Evolutionary conservation across 2,113 vertebrate species (phyloP), one percentile per base, ranked within the genome.

Genomic region (Blennius ocellaris): DNA sequence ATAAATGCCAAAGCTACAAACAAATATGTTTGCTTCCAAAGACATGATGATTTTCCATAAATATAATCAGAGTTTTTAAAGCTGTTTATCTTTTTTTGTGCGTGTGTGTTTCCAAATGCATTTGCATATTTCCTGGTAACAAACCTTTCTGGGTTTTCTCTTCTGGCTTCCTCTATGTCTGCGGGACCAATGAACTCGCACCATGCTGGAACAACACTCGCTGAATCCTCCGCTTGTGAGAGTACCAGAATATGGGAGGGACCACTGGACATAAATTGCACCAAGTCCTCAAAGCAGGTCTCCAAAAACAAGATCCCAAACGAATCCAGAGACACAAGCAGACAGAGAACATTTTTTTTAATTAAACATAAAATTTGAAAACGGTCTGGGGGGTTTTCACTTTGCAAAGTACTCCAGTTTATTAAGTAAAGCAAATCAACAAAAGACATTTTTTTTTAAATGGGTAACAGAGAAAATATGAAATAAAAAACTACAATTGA

Each of bases 211-310:
- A 94, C 88, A 64, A 94, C 91, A 2, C 94, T 88, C 64, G 89
- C 88, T 0, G 79, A 65, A 56, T 75, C 89, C 58, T 94, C 93
- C 0, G 78, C 77, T 49, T 90, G 92, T 77, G 94, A 94, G 63
- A 97, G 91, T 3, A 96, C 89, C 81, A 97, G 92, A 58, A 95
- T 69, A 51, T 90, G 93, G 64, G 92, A 95, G 0, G 94, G 94
- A 17, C 96, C 96, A 17, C 95, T 95, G 69, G 94, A 95, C 95
- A 96, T 95, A 47, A 95, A 94, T 63, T 79, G 88, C 3, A 96
- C 87, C 88, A 96, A 82, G 69, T 95, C 94, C 66, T 95, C 90
- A 80, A 96, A 97, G 81, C 77, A 85, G 6, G 82, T 88, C 96
- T 97, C 48, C 2, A 82, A 78, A 78, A 87, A 49, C 67, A 74